phyloP scores from a whole-genome alignment of 2,888 invertebrate genomes.

The Eupithecia dodoneata region DNA sequence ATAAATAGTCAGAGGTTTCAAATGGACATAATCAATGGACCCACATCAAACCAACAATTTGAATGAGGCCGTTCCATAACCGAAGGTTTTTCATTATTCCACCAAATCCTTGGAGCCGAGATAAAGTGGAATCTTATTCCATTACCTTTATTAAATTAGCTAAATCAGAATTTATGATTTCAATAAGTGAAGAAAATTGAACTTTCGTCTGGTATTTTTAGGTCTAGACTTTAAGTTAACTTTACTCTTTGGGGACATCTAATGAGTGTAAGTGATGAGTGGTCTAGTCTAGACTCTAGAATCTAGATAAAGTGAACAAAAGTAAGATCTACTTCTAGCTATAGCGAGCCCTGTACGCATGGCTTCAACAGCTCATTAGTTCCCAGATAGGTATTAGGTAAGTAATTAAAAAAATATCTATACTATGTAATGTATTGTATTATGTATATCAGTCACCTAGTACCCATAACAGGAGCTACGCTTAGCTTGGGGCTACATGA shows the following conservation, averaged over 20 bases:
- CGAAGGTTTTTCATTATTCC: constrained; percentile 26
- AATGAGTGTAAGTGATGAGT: not conserved
- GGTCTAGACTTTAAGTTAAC: not conserved
- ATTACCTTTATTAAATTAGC: constrained; percentile 40
- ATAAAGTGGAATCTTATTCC: constrained; percentile 33
- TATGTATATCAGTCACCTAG: no score
- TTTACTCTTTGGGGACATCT: not conserved
- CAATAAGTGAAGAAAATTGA: constrained; percentile 37
- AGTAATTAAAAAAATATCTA: no score
- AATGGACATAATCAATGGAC: constrained; percentile 23
- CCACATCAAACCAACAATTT: constrained; percentile 17
- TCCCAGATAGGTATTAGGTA: no score
- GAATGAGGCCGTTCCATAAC: constrained; percentile 24
- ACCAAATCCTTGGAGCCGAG: constrained; percentile 12
- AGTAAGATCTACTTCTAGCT: no score
- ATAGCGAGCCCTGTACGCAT: no score
- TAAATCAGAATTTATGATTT: constrained; percentile 38
- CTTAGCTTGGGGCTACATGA: no score
- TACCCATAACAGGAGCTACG: no score
- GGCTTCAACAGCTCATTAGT: no score
- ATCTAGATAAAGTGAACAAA: not conserved
- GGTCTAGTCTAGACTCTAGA: not conserved
- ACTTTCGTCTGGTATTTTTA: not conserved
- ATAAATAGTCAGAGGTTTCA: not conserved
- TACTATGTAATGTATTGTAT: no score